A percentile compares a stretch with the other conserved stretches of the same genome.
These are phyloP conservation scores for Troglohyphantes excavatus DNA, from an alignment of 2,888 invertebrate genomes.

Conservation along the genomic window DNA sequence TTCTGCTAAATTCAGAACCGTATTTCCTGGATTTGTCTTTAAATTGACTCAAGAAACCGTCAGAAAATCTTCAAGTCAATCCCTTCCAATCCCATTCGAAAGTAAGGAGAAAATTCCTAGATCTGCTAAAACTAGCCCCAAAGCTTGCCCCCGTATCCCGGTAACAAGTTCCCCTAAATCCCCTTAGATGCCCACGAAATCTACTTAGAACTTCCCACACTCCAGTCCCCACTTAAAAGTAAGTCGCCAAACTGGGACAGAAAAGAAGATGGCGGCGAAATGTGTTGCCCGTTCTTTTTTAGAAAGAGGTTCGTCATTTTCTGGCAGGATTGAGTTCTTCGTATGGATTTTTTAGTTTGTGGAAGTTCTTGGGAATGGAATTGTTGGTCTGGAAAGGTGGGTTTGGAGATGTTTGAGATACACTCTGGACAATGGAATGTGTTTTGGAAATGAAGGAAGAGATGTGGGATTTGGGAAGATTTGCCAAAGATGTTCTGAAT, in stretches of 20 bases:
- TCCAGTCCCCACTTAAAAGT: constrained; percentile 34
- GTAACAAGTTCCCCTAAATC: constrained; percentile 47
- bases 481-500: no score
- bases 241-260: neutral
- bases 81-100: neutral
- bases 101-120: neutral
- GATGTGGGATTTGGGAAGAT: no score
- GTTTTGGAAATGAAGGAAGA: neutral
- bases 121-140: neutral
- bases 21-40: no score
- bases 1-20: constrained; percentile 1
- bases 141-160: neutral
- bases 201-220: constrained; percentile 20
- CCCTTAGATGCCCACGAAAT: constrained; percentile 54
- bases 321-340: neutral
- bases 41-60: no score
- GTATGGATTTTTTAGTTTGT: neutral
- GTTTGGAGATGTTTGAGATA: neutral
- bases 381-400: neutral
- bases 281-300: neutral
- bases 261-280: no score
- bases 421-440: neutral
- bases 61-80: neutral
- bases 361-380: neutral
- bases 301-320: constrained; percentile 2